Percentiles rank a stretch among this genome's conserved stretches.
Evolutionary conservation across 2,888 invertebrate genomes (phyloP).

Genomic region (Andrena bicolor): DNA sequence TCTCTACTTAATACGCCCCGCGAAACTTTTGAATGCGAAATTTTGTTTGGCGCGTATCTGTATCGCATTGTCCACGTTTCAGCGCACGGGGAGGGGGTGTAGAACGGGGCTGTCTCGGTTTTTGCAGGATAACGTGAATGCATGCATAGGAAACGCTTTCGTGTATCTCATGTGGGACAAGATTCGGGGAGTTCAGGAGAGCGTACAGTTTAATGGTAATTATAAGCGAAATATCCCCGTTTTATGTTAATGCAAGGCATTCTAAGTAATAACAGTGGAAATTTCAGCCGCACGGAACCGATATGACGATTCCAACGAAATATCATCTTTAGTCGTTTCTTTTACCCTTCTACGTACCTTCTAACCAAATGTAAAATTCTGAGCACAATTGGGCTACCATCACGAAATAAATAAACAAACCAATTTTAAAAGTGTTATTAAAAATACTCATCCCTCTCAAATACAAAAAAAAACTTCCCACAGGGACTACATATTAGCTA

Average conservation of each 20-base stretch:
- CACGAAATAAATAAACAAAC: neutral
- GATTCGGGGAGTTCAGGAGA: neutral
- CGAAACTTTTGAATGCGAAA: slow-evolving; percentile 39
- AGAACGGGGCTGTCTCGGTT: slow-evolving; percentile 12
- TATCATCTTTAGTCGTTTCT: neutral
- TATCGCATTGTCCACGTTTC: neutral
- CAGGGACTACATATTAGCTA: neutral
- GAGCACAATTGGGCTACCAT: neutral
- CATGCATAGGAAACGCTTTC: slow-evolving; percentile 26
- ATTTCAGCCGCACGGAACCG: neutral
- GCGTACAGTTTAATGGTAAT: slow-evolving; percentile 19
- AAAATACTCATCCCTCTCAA: neutral
- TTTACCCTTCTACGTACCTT: neutral
- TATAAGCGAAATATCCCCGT: slow-evolving; percentile 4
- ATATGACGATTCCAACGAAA: neutral
- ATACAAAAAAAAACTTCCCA: neutral
- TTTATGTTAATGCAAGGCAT: neutral
- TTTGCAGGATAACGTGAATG: slow-evolving; percentile 31
- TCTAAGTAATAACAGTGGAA: neutral
- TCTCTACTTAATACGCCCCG: slow-evolving; percentile 19
- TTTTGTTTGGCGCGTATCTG: slow-evolving; percentile 24
- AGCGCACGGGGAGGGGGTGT: neutral
- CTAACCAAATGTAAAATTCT: neutral
- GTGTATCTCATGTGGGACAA: neutral
- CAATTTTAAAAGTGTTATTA: neutral